Evolutionary conservation across 1,140 invertebrate genomes (phyloP).

Genomic region (Dendroctonus valens): DNA sequence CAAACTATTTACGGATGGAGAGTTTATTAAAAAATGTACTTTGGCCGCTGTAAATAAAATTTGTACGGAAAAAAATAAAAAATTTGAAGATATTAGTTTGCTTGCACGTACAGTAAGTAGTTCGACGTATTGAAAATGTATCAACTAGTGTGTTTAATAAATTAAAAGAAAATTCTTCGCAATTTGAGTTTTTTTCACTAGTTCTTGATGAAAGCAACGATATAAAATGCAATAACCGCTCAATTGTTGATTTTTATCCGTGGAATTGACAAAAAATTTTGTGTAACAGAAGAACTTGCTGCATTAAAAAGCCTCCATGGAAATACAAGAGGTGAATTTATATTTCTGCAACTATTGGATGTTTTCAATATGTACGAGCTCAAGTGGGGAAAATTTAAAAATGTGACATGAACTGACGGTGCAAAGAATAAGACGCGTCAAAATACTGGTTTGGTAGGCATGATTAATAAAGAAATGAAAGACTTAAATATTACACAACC

Average conservation of each 20-base stretch:
- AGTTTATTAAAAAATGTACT: slow-evolving; percentile 36
- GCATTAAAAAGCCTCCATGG: slow-evolving; percentile 17
- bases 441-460: slow-evolving; percentile 23
- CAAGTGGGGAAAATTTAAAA: slow-evolving; percentile 25
- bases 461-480: slow-evolving; percentile 28
- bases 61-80: too few relatives aligned
- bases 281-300: slow-evolving; percentile 25
- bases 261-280: too few relatives aligned
- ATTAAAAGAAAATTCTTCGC: too few relatives aligned
- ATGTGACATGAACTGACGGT: slow-evolving; percentile 23
- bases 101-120: slow-evolving; percentile 18
- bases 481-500: slow-evolving; percentile 24
- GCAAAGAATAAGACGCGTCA: slow-evolving; percentile 27
- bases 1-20: slow-evolving; percentile 31
- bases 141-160: too few relatives aligned
- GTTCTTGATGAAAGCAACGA: slow-evolving; percentile 24
- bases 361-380: slow-evolving; percentile 21
- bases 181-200: too few relatives aligned
- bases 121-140: slow-evolving; percentile 6
- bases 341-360: slow-evolving; percentile 25
- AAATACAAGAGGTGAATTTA: slow-evolving; percentile 22
- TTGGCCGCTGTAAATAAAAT: slow-evolving; percentile 23
- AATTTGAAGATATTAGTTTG: slow-evolving; percentile 1
- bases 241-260: too few relatives aligned
- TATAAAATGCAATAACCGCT: slow-evolving; percentile 6